Evolutionary conservation across 2,797 vertebrate genomes (phyloP).

Genomic region (Sphenopsis melanotis): DNA sequence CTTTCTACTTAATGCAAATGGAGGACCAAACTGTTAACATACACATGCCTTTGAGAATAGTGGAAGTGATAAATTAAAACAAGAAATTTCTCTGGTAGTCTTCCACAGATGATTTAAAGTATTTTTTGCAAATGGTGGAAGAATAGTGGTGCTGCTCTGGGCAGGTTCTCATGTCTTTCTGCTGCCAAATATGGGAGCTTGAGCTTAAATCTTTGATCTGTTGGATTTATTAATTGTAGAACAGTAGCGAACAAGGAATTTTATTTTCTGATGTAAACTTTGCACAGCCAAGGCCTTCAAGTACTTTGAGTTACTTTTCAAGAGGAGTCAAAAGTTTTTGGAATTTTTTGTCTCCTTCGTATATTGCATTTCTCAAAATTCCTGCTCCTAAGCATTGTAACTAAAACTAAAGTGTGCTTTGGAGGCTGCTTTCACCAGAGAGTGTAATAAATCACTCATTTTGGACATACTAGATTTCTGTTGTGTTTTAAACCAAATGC

Average conservation of each 20-base stretch:
- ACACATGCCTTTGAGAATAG: neutral
- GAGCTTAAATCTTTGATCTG: neutral
- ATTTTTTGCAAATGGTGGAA: neutral
- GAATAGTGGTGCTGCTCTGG: neutral
- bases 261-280: neutral
- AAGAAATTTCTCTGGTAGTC: neutral
- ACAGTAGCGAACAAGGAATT: neutral
- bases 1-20: neutral
- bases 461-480: accelerated
- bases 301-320: neutral
- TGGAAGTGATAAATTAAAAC: neutral
- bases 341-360: neutral
- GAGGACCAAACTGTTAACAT: neutral
- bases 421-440: neutral
- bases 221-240: neutral
- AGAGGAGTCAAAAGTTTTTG: neutral
- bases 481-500: neutral
- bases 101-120: neutral
- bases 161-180: neutral
- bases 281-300: neutral
- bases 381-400: neutral
- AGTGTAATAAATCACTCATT: neutral
- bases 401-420: neutral
- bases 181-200: neutral
- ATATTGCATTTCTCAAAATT: neutral